phyloP scores from a whole-genome alignment of 2,888 invertebrate genomes.

The Microctonus brassicae region DNA sequence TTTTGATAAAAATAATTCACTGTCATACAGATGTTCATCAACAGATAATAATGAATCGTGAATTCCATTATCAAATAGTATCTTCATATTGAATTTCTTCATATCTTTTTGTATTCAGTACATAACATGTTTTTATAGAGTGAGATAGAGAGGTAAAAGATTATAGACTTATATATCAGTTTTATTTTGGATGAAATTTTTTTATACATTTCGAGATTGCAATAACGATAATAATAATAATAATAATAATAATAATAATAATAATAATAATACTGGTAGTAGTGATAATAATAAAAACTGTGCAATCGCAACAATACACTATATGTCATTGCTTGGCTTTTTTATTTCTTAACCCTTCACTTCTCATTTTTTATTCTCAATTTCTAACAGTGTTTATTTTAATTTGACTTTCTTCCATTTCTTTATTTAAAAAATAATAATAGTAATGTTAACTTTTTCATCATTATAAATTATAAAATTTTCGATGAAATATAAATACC shows the following conservation, averaged over 20 bases:
- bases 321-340: conserved; percentile 63
- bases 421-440: no score
- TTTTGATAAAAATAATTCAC: no score
- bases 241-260: no score
- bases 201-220: conserved; percentile 26
- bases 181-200: conserved; percentile 21
- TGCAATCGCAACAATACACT: conserved; percentile 61
- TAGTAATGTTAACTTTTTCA: neutral
- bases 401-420: neutral
- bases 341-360: conserved; percentile 58
- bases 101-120: no score
- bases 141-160: neutral
- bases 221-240: conserved; percentile 13
- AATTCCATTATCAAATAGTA: no score
- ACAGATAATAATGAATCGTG: no score
- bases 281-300: no score
- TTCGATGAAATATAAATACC: neutral
- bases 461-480: conserved; percentile 1
- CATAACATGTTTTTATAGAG: no score
- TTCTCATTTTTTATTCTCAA: conserved; percentile 51
- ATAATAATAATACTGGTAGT: no score
- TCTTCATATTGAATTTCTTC: no score
- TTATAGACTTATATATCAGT: conserved; percentile 17
- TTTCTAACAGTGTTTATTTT: conserved; percentile 5
- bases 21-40: no score